A percentile compares a stretch with the other conserved stretches of the same genome.
phyloP scores from a whole-genome alignment of 2,113 vertebrate species.

The Scolopax mira region DNA sequence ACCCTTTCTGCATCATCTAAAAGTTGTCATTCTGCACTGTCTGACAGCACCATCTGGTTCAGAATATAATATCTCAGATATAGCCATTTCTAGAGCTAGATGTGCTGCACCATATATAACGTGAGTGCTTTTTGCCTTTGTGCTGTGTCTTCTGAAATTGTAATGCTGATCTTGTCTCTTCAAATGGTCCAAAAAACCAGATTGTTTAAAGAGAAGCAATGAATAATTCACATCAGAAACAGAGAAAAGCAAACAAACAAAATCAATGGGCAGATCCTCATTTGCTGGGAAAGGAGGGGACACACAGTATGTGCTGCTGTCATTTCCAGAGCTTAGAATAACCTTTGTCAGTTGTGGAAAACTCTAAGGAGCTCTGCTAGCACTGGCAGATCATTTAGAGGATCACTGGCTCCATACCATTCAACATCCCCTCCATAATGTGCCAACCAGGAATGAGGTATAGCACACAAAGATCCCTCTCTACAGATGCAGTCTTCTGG shows the following conservation, averaged over 20 bases:
- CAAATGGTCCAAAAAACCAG: background rate
- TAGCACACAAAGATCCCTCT: background rate
- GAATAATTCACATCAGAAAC: constrained; percentile 39
- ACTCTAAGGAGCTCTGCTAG: background rate
- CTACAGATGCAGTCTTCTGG: background rate
- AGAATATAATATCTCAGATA: constrained; percentile 14
- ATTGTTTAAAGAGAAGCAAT: constrained; percentile 26
- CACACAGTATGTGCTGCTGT: background rate
- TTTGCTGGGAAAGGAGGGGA: background rate
- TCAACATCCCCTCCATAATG: background rate
- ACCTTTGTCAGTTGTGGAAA: background rate
- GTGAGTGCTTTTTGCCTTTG: background rate
- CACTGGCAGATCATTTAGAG: background rate
- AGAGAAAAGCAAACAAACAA: background rate
- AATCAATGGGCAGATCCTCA: background rate
- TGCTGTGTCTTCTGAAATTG: background rate
- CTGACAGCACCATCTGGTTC: constrained; percentile 62
- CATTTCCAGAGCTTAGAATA: background rate
- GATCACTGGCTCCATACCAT: background rate
- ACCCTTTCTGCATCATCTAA: constrained; percentile 33
- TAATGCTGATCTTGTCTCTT: background rate
- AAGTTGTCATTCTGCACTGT: constrained; percentile 26
- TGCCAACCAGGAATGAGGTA: background rate
- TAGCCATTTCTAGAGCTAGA: constrained; percentile 24
- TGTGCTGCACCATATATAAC: background rate